These are phyloP conservation scores for Agrochola lota DNA, from an alignment of 2,888 invertebrate species.

Conservation along the genomic window DNA sequence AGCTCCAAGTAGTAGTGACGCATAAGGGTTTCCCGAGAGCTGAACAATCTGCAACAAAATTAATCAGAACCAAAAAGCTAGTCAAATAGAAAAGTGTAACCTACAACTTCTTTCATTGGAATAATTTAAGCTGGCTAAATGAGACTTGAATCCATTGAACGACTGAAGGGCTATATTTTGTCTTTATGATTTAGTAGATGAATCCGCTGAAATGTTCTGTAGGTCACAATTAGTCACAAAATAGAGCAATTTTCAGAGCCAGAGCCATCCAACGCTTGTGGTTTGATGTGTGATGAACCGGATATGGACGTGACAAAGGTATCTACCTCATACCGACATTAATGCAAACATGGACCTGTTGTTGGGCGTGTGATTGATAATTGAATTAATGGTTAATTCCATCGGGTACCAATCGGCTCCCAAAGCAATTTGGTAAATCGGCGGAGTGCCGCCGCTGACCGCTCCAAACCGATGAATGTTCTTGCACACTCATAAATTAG, in stretches of 20 bases:
- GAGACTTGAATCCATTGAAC: constrained; percentile 34
- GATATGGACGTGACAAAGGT: constrained; percentile 20
- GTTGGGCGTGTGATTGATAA: constrained; percentile 73
- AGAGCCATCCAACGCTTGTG: constrained; percentile 6
- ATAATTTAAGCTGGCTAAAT: constrained; percentile 32
- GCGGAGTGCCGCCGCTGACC: constrained; percentile 60
- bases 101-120: constrained; percentile 29
- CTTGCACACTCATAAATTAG: constrained; percentile 73
- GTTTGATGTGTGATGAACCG: constrained; percentile 19
- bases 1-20: constrained; percentile 9
- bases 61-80: constrained; percentile 20
- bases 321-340: constrained; percentile 47
- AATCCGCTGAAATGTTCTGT: constrained; percentile 1
- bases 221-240: background rate
- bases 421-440: constrained; percentile 75
- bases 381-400: constrained; percentile 76
- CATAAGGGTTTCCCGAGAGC: constrained; percentile 9
- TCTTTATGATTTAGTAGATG: constrained; percentile 11
- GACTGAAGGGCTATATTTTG: constrained; percentile 5
- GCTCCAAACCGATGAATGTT: constrained; percentile 70
- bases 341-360: constrained; percentile 66
- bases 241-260: constrained; percentile 25
- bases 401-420: constrained; percentile 69
- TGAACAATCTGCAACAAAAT: constrained; percentile 37
- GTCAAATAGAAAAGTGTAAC: constrained; percentile 35